A percentile compares a stretch with the other conserved stretches of the same genome.
Conservation (phyloP, 2,113 vertebrate species). For the Gobio gobio region DNA sequence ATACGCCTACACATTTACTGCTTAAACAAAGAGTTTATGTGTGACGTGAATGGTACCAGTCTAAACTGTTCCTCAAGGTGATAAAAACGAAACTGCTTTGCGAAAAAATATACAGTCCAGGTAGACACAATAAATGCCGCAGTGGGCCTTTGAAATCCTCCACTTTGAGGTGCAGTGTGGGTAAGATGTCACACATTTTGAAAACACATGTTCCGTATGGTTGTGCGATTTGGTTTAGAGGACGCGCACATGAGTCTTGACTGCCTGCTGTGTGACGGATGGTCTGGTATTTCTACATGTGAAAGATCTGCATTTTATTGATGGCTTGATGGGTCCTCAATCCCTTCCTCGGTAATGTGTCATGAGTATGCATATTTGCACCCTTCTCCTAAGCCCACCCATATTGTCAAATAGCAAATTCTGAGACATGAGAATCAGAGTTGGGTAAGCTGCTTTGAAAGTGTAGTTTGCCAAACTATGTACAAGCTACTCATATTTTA, state of each 20-base stretch:
- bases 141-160: constrained; percentile 55
- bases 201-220: constrained; percentile 66
- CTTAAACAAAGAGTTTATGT: constrained; percentile 20
- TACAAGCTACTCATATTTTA: neutral
- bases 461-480: neutral
- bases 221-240: constrained; percentile 56
- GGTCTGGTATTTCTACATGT: constrained; percentile 69
- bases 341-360: constrained; percentile 36
- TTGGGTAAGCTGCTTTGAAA: neutral
- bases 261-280: constrained; percentile 74
- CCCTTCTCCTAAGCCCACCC: constrained; percentile 60
- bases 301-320: constrained; percentile 66
- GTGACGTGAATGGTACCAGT: neutral
- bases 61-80: constrained; percentile 29
- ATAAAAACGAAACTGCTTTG: constrained; percentile 23
- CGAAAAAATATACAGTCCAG: constrained; percentile 16
- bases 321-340: constrained; percentile 56
- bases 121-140: constrained; percentile 41
- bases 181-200: constrained; percentile 68
- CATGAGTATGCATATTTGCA: constrained; percentile 56
- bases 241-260: constrained; percentile 38
- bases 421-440: neutral
- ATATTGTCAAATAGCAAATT: constrained; percentile 14
- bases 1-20: constrained; percentile 8
- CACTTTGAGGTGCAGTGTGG: constrained; percentile 54